A percentile compares a stretch with the other conserved stretches of the same genome.
These are phyloP conservation scores for Pocillopora grandis DNA, from an alignment of 92 coral and sea anemone genomes.

Conservation along the genomic window DNA sequence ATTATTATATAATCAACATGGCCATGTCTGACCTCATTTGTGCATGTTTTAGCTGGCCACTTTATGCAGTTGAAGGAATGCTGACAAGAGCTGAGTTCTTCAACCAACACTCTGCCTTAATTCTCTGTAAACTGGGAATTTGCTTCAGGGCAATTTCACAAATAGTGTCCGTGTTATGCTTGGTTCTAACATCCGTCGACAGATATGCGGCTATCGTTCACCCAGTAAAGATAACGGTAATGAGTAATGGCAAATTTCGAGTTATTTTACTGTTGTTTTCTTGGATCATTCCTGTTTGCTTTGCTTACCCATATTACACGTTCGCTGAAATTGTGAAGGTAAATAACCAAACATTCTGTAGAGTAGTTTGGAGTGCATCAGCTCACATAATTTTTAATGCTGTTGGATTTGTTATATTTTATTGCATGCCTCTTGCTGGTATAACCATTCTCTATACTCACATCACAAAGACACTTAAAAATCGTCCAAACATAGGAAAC, in stretches of 20 bases:
- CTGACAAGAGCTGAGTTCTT: neutral
- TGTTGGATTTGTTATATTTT: neutral
- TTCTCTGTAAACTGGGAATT: neutral
- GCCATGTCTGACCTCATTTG: neutral
- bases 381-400: neutral
- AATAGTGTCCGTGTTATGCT: neutral
- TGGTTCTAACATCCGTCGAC: neutral
- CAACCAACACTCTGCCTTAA: neutral
- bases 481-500: neutral
- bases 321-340: neutral
- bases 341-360: neutral
- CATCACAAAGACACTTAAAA: neutral
- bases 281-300: neutral
- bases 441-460: neutral
- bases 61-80: slow-evolving; percentile 4
- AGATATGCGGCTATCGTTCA: neutral
- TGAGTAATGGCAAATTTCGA: neutral
- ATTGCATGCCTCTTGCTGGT: neutral
- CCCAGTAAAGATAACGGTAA: neutral
- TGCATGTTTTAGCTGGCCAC: neutral
- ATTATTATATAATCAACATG: slow-evolving; percentile 5
- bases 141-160: neutral
- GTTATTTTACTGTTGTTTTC: neutral
- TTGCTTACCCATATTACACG: neutral
- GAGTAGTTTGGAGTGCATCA: neutral